A percentile compares a stretch with the other conserved stretches of the same genome.
phyloP scores from a whole-genome alignment of 2,797 vertebrate genomes.

The Chrysocyon brachyurus region DNA sequence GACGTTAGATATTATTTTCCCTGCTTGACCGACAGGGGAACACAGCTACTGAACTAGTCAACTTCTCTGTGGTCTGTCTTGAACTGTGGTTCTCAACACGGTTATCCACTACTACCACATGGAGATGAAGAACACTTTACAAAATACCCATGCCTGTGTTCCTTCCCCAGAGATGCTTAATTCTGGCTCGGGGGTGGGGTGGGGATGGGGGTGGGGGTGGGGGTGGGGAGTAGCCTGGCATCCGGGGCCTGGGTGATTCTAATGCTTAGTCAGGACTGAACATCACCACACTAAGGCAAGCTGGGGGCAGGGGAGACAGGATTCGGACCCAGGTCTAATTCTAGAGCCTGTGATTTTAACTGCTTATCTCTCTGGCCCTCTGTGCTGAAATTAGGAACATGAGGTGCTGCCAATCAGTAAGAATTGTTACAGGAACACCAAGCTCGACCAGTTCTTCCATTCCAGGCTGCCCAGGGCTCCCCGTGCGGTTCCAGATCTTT shows the following conservation, averaged over 20 bases:
- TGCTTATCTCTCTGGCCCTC: neutral
- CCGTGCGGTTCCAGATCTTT: neutral
- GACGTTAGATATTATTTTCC: neutral
- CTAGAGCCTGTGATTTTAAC: neutral
- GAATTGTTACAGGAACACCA: neutral
- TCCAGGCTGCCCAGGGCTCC: neutral
- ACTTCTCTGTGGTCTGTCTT: rapidly evolving
- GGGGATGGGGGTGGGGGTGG: too few relatives aligned
- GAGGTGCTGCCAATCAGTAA: neutral
- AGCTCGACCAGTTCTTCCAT: neutral
- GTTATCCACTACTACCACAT: neutral
- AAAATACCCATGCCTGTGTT: neutral
- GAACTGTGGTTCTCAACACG: neutral
- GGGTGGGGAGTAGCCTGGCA: neutral
- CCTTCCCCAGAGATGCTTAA: neutral
- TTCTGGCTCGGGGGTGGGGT: neutral
- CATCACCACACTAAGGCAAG: neutral
- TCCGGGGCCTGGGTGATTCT: neutral
- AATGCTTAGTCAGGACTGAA: neutral
- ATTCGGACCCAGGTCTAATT: neutral
- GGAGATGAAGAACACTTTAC: neutral
- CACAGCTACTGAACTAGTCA: neutral
- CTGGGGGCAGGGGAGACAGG: neutral
- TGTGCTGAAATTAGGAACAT: neutral
- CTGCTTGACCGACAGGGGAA: neutral